Evolutionary conservation across 2,113 vertebrate species (phyloP).

Genomic region (Myotis yumanensis): DNA sequence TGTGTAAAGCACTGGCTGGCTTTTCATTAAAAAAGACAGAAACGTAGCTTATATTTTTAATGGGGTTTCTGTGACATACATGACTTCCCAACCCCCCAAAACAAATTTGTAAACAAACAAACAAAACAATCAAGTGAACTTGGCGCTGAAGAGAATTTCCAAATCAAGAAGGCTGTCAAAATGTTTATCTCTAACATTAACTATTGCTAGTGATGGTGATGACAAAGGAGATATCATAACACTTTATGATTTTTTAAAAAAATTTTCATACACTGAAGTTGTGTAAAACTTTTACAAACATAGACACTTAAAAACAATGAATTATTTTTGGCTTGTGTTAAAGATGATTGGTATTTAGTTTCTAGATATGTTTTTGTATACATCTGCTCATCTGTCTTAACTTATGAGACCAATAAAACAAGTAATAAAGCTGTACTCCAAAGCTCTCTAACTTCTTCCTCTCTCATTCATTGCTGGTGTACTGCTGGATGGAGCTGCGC

Average conservation of each 20-base stretch:
- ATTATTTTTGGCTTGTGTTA: not conserved
- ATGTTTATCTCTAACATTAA: not conserved
- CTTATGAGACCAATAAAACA: not conserved
- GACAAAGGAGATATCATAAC: not conserved
- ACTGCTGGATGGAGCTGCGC: not conserved
- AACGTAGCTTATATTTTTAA: not conserved
- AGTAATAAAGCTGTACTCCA: not conserved
- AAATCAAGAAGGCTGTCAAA: not conserved
- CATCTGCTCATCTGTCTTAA: not conserved
- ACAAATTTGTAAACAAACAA: not conserved
- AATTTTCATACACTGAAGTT: not conserved
- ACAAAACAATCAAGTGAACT: not conserved
- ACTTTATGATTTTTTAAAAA: slow-evolving; percentile 1
- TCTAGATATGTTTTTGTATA: not conserved
- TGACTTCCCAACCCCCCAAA: not conserved
- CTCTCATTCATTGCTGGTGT: not conserved
- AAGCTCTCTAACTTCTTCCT: not conserved
- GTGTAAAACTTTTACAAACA: slow-evolving; percentile 12
- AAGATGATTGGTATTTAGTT: not conserved
- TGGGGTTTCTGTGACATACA: not conserved
- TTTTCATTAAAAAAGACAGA: not conserved
- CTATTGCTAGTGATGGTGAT: not conserved
- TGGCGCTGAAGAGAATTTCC: not conserved
- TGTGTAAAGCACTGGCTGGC: not conserved
- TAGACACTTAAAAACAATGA: not conserved